Evolutionary conservation across 2,888 invertebrate species (phyloP).

Genomic region (Crematogaster levior): DNA sequence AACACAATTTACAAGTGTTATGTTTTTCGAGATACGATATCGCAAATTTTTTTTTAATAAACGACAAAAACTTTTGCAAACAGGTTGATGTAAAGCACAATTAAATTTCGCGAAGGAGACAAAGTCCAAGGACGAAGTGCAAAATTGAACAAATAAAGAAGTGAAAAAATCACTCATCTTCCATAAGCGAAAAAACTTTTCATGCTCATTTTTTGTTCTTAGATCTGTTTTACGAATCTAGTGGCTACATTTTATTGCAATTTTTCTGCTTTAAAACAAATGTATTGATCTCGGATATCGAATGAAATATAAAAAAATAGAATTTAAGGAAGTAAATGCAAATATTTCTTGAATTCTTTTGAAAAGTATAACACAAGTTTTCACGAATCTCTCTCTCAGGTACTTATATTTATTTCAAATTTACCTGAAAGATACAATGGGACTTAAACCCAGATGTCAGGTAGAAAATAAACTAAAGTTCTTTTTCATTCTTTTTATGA

Average conservation of each 20-base stretch:
- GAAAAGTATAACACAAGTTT: neutral
- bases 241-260: neutral
- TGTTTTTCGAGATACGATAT: neutral
- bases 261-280: neutral
- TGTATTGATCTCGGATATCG: neutral
- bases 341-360: neutral
- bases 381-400: no score
- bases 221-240: no score
- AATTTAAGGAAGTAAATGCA: neutral
- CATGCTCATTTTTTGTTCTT: neutral
- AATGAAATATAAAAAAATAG: neutral
- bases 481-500: neutral
- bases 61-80: neutral
- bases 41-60: neutral
- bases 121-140: no score
- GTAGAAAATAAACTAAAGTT: neutral
- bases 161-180: neutral
- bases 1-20: neutral
- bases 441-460: neutral
- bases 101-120: neutral
- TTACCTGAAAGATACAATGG: neutral
- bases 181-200: no score
- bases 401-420: no score
- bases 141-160: neutral
- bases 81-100: neutral